phyloP scores from a whole-genome alignment of 2,113 vertebrate genomes.

The Neolamprologus cancellatus region DNA sequence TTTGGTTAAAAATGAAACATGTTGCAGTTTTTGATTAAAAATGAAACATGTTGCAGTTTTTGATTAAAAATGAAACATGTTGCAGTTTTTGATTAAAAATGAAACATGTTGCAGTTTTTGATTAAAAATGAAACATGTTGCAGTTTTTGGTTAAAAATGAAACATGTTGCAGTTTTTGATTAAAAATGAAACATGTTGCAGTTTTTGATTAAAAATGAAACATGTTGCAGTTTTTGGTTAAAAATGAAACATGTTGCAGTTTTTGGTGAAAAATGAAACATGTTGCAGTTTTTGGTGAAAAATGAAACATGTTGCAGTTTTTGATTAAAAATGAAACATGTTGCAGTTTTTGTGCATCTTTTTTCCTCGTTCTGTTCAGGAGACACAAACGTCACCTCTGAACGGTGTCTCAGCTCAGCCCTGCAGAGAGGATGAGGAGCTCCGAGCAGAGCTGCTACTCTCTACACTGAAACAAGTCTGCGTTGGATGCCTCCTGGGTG shows the following conservation, averaged over 20 bases:
- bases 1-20: too few species aligned
- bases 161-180: background rate
- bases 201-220: background rate
- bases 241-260: background rate
- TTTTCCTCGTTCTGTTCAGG: rapidly evolving
- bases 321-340: background rate
- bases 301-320: background rate
- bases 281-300: background rate
- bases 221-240: background rate
- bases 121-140: background rate
- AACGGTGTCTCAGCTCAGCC: background rate
- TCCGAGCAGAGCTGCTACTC: background rate
- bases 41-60: too few species aligned
- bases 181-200: background rate
- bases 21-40: too few species aligned
- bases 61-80: too few species aligned
- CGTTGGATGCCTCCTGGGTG: background rate
- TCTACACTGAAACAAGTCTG: background rate
- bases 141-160: background rate
- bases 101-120: background rate
- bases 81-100: rapidly evolving
- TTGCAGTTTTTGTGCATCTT: background rate
- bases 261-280: background rate
- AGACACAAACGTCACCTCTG: background rate
- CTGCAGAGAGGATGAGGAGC: rapidly evolving